These are phyloP conservation scores for Cephalopachus bancanus DNA, from an alignment of 2,797 vertebrate species.

Conservation along the genomic window DNA sequence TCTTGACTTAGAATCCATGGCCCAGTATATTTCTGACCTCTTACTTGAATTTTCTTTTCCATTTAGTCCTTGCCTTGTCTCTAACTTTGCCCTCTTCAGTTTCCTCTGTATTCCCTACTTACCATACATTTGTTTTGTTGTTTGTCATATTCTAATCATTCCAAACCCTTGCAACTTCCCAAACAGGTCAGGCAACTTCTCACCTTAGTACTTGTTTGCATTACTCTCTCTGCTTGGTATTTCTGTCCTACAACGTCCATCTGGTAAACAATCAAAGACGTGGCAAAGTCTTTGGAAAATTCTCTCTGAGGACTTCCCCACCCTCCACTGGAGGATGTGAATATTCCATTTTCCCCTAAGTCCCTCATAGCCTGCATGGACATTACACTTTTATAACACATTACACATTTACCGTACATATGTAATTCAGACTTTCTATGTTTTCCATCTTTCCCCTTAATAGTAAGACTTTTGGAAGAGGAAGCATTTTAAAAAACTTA, in stretches of 20 bases:
- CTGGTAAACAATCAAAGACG: not conserved
- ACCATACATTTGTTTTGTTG: no score
- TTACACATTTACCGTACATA: not conserved
- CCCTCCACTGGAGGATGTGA: not conserved
- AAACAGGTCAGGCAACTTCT: not conserved
- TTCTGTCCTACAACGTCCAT: not conserved
- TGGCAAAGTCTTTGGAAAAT: not conserved
- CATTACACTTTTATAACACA: not conserved
- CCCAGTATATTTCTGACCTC: not conserved
- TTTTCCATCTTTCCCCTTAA: slow-evolving; percentile 5
- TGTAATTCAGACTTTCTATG: not conserved
- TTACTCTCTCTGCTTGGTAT: not conserved
- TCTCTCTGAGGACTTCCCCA: not conserved
- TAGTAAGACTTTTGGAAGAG: not conserved
- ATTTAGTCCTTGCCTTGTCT: not conserved
- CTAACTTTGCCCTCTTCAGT: not conserved
- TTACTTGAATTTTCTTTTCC: not conserved
- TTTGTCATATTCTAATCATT: not conserved
- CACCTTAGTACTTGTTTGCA: not conserved
- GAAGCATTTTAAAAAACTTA: not conserved
- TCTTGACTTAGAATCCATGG: not conserved
- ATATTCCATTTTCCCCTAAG: not conserved
- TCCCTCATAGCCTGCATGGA: not conserved
- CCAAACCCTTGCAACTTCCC: not conserved
- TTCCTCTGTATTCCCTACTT: not conserved